Percentiles rank a stretch among this genome's conserved stretches.
Evolutionary conservation across 2,113 vertebrate genomes (phyloP).

Genomic region (Stictonetta naevosa): DNA sequence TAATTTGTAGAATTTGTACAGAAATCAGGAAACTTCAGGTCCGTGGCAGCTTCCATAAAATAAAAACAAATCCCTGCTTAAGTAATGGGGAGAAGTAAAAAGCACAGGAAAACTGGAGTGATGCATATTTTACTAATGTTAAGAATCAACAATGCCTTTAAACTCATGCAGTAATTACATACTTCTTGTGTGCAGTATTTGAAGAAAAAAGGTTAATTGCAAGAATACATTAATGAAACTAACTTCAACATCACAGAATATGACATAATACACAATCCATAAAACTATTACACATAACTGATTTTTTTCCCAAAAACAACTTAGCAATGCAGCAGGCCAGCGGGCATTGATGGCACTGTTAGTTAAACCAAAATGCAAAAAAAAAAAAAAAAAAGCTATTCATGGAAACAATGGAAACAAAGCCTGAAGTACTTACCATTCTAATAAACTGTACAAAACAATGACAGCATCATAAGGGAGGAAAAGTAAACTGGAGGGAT

Average conservation of each 20-base stretch:
- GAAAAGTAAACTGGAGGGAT: conserved; percentile 82
- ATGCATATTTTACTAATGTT: background rate
- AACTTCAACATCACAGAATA: background rate
- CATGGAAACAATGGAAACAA: conserved; percentile 70
- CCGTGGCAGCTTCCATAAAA: background rate
- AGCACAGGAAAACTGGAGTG: background rate
- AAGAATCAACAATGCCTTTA: background rate
- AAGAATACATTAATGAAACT: background rate
- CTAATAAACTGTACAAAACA: conserved; percentile 94
- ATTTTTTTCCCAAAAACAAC: background rate
- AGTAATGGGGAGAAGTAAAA: background rate
- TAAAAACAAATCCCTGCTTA: too few species aligned
- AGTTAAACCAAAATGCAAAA: conserved; percentile 76
- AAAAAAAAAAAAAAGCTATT: conserved; percentile 12
- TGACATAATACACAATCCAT: background rate
- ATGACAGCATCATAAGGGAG: conserved; percentile 83
- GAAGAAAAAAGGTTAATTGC: background rate
- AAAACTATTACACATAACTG: background rate
- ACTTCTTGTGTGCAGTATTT: background rate
- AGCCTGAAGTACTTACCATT: conserved; percentile 89
- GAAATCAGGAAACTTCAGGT: background rate
- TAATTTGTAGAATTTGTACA: background rate
- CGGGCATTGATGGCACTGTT: conserved; percentile 63
- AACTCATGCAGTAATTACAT: background rate
- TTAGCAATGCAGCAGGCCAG: background rate